Percentiles rank a stretch among this genome's conserved stretches.
Conservation (phyloP, 2,113 vertebrate genomes). For the Mustela nigripes region DNA sequence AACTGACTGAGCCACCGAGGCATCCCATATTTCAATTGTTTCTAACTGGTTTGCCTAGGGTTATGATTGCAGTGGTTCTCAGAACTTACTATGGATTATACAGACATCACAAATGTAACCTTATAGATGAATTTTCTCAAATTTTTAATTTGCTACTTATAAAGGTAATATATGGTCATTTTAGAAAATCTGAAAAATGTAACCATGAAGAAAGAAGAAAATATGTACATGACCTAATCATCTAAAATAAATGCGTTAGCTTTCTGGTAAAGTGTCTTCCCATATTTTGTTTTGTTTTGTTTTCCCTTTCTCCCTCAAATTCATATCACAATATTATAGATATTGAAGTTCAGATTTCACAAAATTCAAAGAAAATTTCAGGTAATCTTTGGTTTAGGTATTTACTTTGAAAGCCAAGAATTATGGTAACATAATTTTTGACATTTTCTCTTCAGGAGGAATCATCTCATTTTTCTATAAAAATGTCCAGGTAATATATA, state of each 20-base stretch:
- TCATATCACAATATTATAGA: not conserved
- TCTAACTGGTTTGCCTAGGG: not conserved
- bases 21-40: not conserved
- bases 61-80: not conserved
- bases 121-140: not conserved
- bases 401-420: conserved; percentile 24
- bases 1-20: no score
- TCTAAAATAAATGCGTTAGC: not conserved
- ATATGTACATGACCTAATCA: not conserved
- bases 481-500: not conserved
- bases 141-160: not conserved
- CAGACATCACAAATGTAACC: not conserved
- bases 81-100: not conserved
- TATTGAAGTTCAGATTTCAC: not conserved
- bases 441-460: not conserved
- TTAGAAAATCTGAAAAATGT: conserved; percentile 27
- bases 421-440: not conserved
- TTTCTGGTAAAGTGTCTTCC: conserved; percentile 48
- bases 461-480: not conserved
- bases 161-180: conserved; percentile 32
- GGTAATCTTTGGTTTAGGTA: not conserved
- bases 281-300: not conserved
- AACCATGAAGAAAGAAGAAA: conserved; percentile 25
- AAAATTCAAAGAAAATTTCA: conserved; percentile 23
- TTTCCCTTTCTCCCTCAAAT: not conserved